Percentiles rank a stretch among this genome's conserved stretches.
These are phyloP conservation scores for Saguinus midas DNA, from an alignment of 2,113 vertebrate genomes.

Conservation along the genomic window DNA sequence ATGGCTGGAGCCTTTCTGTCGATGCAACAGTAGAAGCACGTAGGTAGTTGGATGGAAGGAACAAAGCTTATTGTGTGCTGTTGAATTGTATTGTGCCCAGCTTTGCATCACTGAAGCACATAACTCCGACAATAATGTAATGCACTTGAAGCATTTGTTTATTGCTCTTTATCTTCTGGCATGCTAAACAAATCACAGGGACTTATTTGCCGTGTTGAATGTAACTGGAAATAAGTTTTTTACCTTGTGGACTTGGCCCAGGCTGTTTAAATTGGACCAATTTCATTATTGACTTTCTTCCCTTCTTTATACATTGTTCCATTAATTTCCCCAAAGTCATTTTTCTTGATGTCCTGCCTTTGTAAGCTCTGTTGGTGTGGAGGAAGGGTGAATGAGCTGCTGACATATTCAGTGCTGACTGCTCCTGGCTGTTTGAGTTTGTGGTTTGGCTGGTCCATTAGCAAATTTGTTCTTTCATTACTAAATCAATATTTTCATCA, in stretches of 20 bases:
- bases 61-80: slow-evolving; percentile 15
- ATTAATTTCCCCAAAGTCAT: slow-evolving; percentile 34
- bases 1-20: background rate
- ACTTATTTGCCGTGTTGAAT: slow-evolving; percentile 41
- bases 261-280: slow-evolving; percentile 14
- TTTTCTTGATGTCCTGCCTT: slow-evolving; percentile 45
- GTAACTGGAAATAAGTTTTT: slow-evolving; percentile 40
- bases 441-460: background rate
- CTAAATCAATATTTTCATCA: slow-evolving; percentile 6
- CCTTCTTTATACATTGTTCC: background rate
- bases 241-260: background rate
- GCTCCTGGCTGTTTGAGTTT: background rate
- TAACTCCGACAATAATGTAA: background rate
- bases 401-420: background rate
- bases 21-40: background rate
- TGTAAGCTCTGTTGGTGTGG: background rate
- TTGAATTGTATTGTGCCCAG: background rate
- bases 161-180: slow-evolving; percentile 54
- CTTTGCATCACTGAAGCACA: background rate
- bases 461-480: slow-evolving; percentile 27
- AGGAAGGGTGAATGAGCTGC: background rate
- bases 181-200: slow-evolving; percentile 50
- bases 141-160: background rate
- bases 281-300: slow-evolving; percentile 37
- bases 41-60: background rate